Percentiles rank a stretch among this genome's conserved stretches.
Conservation (phyloP, 2,797 vertebrate genomes). For the Oreochromis grahami region DNA sequence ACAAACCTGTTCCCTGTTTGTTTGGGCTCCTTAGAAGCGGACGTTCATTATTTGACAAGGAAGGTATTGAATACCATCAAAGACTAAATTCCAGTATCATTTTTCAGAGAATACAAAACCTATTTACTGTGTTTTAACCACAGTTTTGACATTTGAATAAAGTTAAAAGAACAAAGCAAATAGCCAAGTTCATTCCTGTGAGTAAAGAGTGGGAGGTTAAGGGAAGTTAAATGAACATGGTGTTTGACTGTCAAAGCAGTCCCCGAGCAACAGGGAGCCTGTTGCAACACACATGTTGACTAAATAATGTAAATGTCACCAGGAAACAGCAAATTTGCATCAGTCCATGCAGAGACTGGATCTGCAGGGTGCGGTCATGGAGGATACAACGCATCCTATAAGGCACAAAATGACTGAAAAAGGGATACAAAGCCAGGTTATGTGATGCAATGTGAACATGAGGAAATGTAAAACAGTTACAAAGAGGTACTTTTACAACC, state of each 20-base stretch:
- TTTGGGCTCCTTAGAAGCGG: neutral
- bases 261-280: neutral
- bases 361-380: neutral
- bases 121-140: neutral
- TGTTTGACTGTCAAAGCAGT: neutral
- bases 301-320: neutral
- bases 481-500: neutral
- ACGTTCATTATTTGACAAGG: neutral
- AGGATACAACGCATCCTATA: neutral
- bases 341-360: neutral
- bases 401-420: neutral
- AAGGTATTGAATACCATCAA: neutral
- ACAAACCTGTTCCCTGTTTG: slow-evolving; percentile 24
- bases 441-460: neutral
- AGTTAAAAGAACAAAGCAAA: neutral
- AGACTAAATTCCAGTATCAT: neutral
- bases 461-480: neutral
- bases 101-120: neutral
- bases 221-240: neutral
- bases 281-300: neutral
- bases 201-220: neutral
- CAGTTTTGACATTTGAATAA: neutral
- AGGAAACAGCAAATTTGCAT: neutral
- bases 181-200: neutral
- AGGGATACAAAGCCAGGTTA: neutral